Conservation (phyloP, 2,113 vertebrate genomes). For the Leuciscus idus region DNA sequence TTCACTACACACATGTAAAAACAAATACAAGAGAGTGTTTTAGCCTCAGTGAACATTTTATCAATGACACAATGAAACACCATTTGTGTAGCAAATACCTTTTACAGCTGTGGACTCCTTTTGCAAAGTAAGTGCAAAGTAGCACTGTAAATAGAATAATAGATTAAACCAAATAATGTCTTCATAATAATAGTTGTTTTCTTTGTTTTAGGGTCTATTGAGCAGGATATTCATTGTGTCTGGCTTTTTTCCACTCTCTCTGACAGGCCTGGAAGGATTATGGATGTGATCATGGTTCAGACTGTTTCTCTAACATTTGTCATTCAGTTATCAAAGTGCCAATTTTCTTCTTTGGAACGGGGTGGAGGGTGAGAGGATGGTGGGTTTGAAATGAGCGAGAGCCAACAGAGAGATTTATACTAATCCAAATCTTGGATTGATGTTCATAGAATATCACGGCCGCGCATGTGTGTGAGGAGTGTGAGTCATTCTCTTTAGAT, state of each 20-base stretch:
- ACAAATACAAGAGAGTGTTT: neutral
- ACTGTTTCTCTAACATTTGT: slow-evolving; percentile 62
- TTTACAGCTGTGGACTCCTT: neutral
- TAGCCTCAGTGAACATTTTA: neutral
- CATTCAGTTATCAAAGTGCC: slow-evolving; percentile 66
- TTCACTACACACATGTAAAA: too few species aligned
- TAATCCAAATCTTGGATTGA: slow-evolving; percentile 55
- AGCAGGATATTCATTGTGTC: slow-evolving; percentile 36
- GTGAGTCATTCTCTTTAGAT: slow-evolving; percentile 49
- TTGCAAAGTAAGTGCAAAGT: neutral
- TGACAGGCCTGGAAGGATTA: slow-evolving; percentile 45
- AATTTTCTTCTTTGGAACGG: slow-evolving; percentile 58
- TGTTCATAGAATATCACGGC: slow-evolving; percentile 49
- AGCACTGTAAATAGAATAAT: neutral
- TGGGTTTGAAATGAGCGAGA: slow-evolving; percentile 25
- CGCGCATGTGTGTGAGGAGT: neutral
- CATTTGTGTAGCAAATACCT: neutral
- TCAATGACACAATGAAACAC: neutral
- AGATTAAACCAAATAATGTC: slow-evolving; percentile 9
- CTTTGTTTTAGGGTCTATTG: slow-evolving; percentile 46
- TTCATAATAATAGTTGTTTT: slow-evolving; percentile 16
- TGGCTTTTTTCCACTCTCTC: slow-evolving; percentile 38
- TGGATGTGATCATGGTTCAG: slow-evolving; percentile 4
- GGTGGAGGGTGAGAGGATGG: slow-evolving; percentile 18
- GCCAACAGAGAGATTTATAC: slow-evolving; percentile 35